Evolutionary conservation across 2,888 invertebrate genomes (phyloP).

Genomic region (Pristionchus exspectatus): DNA sequence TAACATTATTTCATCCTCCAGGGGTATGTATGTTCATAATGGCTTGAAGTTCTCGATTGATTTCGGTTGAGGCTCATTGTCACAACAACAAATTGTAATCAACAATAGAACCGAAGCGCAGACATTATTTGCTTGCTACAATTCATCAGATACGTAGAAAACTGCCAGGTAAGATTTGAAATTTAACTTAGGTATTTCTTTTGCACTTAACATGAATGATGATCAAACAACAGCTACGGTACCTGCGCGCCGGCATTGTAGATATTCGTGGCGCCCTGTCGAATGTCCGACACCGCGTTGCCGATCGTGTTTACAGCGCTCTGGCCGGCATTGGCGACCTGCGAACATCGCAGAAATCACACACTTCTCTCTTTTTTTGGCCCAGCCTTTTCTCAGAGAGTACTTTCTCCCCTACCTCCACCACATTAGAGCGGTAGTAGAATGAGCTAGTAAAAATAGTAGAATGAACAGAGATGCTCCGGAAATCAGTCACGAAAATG

Average conservation of each 20-base stretch:
- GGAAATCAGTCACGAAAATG: not conserved
- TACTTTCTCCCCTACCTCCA: too few relatives aligned
- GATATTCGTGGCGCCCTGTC: not conserved
- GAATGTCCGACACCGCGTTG: not conserved
- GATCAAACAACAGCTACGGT: not conserved
- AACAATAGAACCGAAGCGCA: too few relatives aligned
- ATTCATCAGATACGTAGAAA: not conserved
- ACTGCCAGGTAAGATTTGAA: not conserved
- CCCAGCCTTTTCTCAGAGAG: too few relatives aligned
- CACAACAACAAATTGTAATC: too few relatives aligned
- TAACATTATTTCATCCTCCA: not conserved
- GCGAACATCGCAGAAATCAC: not conserved
- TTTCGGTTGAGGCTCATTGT: not conserved
- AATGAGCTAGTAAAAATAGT: not conserved
- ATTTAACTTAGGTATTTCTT: not conserved
- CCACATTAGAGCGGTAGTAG: not conserved
- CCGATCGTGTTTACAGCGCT: not conserved
- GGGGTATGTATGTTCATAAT: not conserved
- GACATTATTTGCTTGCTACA: not conserved
- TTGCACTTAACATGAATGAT: not conserved
- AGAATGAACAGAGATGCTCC: not conserved
- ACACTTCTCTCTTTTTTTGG: not conserved
- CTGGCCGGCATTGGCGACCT: constrained; percentile 36
- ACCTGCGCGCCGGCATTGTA: constrained; percentile 24
- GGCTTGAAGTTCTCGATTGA: not conserved